Percentiles rank a stretch among this genome's conserved stretches.
These are phyloP conservation scores for Trilocha varians DNA, from an alignment of 2,888 invertebrate genomes.

Conservation along the genomic window DNA sequence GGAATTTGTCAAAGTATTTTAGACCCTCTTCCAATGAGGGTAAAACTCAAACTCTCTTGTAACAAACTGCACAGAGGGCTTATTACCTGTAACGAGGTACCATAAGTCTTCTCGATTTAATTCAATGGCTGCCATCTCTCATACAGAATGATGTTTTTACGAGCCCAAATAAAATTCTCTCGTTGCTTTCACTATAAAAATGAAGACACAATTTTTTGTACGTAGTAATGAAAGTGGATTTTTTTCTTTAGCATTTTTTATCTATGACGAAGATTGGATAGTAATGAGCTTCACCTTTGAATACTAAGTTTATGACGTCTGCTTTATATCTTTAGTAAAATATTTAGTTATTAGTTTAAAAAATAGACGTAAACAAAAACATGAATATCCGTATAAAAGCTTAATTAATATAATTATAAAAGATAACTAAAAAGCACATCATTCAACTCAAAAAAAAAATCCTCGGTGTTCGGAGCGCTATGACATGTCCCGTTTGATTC, in stretches of 20 bases:
- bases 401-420: too few species aligned
- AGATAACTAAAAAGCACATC: too few species aligned
- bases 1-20: not conserved
- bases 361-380: too few species aligned
- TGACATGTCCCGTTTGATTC: too few species aligned
- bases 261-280: not conserved
- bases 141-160: constrained; percentile 18
- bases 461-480: too few species aligned
- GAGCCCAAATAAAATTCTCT: constrained; percentile 5
- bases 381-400: too few species aligned
- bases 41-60: not conserved
- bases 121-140: constrained; percentile 34
- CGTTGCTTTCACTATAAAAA: not conserved
- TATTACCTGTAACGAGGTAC: constrained; percentile 39
- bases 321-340: too few species aligned
- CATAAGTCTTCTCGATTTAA: constrained; percentile 41
- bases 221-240: not conserved
- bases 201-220: not conserved
- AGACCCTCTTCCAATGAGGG: not conserved
- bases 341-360: too few species aligned
- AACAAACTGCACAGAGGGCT: constrained; percentile 16
- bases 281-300: not conserved
- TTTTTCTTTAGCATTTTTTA: not conserved
- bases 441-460: too few species aligned
- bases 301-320: too few species aligned